A percentile compares a stretch with the other conserved stretches of the same genome.
These are phyloP conservation scores for Trissolcus japonicus DNA, from an alignment of 2,888 invertebrate genomes.

Conservation along the genomic window DNA sequence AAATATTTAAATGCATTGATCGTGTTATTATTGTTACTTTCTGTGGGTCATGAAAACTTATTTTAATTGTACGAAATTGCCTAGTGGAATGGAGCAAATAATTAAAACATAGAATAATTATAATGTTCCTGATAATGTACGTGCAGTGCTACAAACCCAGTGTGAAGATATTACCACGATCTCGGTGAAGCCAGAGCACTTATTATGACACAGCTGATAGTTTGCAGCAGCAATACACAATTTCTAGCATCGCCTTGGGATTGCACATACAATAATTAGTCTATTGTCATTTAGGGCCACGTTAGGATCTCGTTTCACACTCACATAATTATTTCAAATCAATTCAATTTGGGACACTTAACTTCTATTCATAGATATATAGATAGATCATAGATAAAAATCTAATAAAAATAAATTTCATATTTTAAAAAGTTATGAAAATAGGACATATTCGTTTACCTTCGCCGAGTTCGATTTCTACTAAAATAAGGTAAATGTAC, in stretches of 20 bases:
- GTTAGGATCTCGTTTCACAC: constrained; percentile 14
- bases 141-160: not conserved
- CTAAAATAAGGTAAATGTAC: no score
- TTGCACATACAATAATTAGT: constrained; percentile 39
- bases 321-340: constrained; percentile 22
- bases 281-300: constrained; percentile 35
- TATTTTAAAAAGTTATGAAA: not conserved
- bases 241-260: constrained; percentile 34
- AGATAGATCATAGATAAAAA: no score
- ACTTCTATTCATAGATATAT: no score
- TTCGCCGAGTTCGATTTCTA: no score
- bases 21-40: no score
- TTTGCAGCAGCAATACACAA: constrained; percentile 39
- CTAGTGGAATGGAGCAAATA: not conserved
- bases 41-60: no score
- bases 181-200: constrained; percentile 13
- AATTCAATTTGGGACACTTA: constrained; percentile 17
- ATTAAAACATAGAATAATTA: constrained; percentile 19
- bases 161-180: constrained; percentile 21
- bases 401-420: no score
- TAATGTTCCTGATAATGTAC: constrained; percentile 13
- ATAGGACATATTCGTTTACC: no score
- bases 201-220: constrained; percentile 30
- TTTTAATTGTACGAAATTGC: no score
- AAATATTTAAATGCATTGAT: no score